Conservation (phyloP, 2,888 invertebrate genomes). For the Pyralis farinalis region DNA sequence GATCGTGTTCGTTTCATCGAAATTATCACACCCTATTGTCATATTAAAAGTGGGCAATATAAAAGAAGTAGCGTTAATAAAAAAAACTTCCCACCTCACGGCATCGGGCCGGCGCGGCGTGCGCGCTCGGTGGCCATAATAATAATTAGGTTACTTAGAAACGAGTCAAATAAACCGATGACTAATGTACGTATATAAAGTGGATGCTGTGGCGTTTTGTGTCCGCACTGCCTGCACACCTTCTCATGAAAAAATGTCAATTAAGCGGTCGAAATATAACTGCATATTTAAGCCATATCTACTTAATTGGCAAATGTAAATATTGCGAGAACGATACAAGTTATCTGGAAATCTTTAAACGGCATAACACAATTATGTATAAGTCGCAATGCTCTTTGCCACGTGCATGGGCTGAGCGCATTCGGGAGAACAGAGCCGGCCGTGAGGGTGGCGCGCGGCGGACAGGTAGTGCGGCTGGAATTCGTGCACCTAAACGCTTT, state of each 20-base stretch:
- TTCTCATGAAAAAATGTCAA: slow-evolving; percentile 53
- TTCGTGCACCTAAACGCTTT: slow-evolving; percentile 76
- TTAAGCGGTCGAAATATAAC: slow-evolving; percentile 35
- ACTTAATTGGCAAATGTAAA: too few relatives aligned
- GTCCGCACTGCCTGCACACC: slow-evolving; percentile 59
- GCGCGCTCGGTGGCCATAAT: slow-evolving; percentile 43
- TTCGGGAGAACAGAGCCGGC: background rate
- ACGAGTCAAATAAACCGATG: slow-evolving; percentile 44
- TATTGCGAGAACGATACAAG: too few relatives aligned
- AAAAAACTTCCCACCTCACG: slow-evolving; percentile 62
- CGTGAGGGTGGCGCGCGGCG: slow-evolving; percentile 23
- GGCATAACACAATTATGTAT: too few relatives aligned
- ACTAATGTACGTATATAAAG: slow-evolving; percentile 57
- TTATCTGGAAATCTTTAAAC: too few relatives aligned
- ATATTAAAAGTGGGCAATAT: slow-evolving; percentile 18
- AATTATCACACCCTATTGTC: slow-evolving; percentile 5
- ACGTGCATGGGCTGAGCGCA: too few relatives aligned
- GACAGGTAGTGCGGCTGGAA: slow-evolving; percentile 56
- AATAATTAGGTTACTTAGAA: slow-evolving; percentile 53
- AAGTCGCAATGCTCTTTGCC: too few relatives aligned
- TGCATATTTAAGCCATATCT: too few relatives aligned
- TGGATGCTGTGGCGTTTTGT: slow-evolving; percentile 73
- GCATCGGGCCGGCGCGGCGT: slow-evolving; percentile 21
- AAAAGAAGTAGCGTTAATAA: slow-evolving; percentile 37
- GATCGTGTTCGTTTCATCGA: background rate